Evolutionary conservation across 1,140 invertebrate genomes (phyloP).

Genomic region (Cataglyphis hispanica): DNA sequence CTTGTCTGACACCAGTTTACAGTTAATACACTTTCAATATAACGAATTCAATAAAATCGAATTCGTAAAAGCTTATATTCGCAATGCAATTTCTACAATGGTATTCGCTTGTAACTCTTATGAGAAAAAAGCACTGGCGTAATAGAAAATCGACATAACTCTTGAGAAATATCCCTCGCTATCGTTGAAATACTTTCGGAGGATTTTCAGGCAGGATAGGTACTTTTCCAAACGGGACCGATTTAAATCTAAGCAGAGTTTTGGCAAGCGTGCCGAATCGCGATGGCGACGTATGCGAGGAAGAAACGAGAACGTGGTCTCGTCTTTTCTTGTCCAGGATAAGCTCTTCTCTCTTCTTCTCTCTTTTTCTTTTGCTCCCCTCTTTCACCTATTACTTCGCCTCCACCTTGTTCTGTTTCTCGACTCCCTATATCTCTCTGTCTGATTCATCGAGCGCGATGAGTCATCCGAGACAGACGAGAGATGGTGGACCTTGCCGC

Average conservation of each 20-base stretch:
- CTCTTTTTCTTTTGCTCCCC: conserved; percentile 58
- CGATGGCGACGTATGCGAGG: conserved; percentile 20
- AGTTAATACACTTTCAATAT: conserved; percentile 11
- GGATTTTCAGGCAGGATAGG: conserved; percentile 53
- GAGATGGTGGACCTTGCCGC: conserved; percentile 78
- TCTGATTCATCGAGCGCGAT: conserved; percentile 56
- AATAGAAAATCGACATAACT: conserved; percentile 18
- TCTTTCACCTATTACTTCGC: conserved; percentile 65
- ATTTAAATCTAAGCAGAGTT: conserved; percentile 78
- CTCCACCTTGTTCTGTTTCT: conserved; percentile 51
- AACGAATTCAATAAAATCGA: background rate
- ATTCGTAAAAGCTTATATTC: conserved; percentile 14
- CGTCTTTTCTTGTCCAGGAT: conserved; percentile 58
- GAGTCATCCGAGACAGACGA: conserved; percentile 68
- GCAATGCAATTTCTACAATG: conserved; percentile 42
- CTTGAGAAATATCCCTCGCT: conserved; percentile 52
- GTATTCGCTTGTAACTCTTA: background rate
- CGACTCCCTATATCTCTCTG: conserved; percentile 37
- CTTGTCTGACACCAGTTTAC: background rate
- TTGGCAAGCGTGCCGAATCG: conserved; percentile 74
- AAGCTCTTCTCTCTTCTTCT: conserved; percentile 66
- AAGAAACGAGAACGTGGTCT: conserved; percentile 44
- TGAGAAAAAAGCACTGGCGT: background rate
- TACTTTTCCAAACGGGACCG: conserved; percentile 76
- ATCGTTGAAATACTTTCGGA: conserved; percentile 76